A percentile compares a stretch with the other conserved stretches of the same genome.
Conservation (phyloP, 1,140 invertebrate genomes). For the Aphelinus atriplicis region DNA sequence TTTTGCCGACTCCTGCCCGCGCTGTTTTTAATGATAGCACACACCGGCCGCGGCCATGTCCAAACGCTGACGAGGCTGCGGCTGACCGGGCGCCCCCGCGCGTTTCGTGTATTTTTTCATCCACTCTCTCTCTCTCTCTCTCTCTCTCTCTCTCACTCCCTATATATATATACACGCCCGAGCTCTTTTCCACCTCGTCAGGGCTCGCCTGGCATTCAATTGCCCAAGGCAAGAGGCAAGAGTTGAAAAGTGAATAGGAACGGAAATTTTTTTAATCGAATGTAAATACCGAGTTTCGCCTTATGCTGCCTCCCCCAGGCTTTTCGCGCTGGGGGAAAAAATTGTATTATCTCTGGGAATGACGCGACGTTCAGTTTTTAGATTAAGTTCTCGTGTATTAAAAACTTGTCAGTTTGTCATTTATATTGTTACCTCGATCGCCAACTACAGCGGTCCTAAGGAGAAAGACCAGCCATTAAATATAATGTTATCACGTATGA, state of each 20-base stretch:
- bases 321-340: too few relatives aligned
- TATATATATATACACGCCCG: background rate
- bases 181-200: background rate
- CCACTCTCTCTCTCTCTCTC: background rate
- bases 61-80: background rate
- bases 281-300: too few relatives aligned
- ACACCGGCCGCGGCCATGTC: background rate
- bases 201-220: conserved; percentile 6
- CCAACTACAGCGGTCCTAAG: too few relatives aligned
- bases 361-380: too few relatives aligned
- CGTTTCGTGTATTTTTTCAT: background rate
- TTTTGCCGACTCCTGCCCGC: background rate
- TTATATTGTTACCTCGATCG: too few relatives aligned
- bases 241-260: conserved; percentile 12
- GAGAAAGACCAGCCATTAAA: too few relatives aligned
- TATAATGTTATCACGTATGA: too few relatives aligned
- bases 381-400: too few relatives aligned
- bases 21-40: conserved; percentile 22
- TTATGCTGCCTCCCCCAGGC: too few relatives aligned
- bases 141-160: background rate
- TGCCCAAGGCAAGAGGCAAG: background rate
- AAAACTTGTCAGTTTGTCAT: too few relatives aligned
- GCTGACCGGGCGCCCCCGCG: background rate
- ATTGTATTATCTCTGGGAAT: too few relatives aligned
- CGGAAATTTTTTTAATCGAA: too few relatives aligned